Conservation (phyloP, 2,113 vertebrate genomes). For the Oostethus manadensis region DNA sequence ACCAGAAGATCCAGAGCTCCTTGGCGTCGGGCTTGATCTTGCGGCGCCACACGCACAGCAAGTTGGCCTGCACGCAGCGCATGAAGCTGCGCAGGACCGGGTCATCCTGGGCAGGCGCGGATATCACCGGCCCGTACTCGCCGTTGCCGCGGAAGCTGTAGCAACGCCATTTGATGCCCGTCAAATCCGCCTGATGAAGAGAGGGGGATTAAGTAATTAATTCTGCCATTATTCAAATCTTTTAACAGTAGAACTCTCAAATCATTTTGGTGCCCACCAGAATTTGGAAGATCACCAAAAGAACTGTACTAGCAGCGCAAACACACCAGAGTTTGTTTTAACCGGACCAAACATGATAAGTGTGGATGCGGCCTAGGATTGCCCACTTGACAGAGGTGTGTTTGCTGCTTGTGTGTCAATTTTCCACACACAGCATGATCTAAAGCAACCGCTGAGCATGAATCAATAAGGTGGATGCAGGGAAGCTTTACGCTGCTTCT, state of each 20-base stretch:
- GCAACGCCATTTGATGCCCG: slow-evolving; percentile 99
- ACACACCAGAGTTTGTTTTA: too few species aligned
- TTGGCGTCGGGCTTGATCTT: slow-evolving; percentile 88
- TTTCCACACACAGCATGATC: slow-evolving; percentile 5
- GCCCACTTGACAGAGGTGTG: background rate
- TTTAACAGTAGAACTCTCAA: background rate
- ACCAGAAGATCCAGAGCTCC: slow-evolving; percentile 99
- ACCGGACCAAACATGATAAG: too few species aligned
- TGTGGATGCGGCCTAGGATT: background rate
- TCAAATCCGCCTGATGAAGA: slow-evolving; percentile 85
- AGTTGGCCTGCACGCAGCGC: slow-evolving; percentile 92
- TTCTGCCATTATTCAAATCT: slow-evolving; percentile 1
- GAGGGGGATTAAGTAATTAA: slow-evolving; percentile 1
- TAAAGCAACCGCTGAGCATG: slow-evolving; percentile 2
- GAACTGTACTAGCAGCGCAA: too few species aligned
- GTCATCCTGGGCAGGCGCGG: slow-evolving; percentile 94
- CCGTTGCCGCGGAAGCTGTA: slow-evolving; percentile 91
- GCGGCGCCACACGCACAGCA: slow-evolving; percentile 95
- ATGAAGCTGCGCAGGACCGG: slow-evolving; percentile 96
- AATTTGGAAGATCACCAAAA: too few species aligned
- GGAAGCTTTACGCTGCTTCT: slow-evolving; percentile 14
- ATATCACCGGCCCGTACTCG: slow-evolving; percentile 95
- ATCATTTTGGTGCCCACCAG: too few species aligned
- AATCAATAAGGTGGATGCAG: slow-evolving; percentile 11
- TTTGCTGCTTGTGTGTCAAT: background rate